phyloP scores from a whole-genome alignment of 2,113 vertebrate species.

The Lamprotornis superbus region DNA sequence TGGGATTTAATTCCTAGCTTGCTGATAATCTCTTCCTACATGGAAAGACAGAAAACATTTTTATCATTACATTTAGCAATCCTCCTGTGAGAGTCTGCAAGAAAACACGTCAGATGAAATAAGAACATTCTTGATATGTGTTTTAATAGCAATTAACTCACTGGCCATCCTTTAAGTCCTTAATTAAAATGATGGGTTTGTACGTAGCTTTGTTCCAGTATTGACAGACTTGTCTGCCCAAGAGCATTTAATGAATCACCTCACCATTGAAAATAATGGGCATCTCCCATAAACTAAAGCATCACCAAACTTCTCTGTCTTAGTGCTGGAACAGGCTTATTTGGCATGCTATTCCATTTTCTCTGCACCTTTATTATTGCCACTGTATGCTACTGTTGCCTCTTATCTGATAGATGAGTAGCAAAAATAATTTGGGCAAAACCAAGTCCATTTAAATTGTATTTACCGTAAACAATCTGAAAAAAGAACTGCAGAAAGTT shows the following conservation, averaged over 20 bases:
- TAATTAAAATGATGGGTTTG: neutral
- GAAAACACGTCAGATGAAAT: neutral
- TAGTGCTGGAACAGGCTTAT: neutral
- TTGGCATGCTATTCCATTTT: neutral
- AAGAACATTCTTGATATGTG: neutral
- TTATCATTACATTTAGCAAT: neutral
- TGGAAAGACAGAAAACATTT: neutral
- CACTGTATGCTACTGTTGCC: neutral
- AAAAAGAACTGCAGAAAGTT: neutral
- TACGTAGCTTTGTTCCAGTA: neutral
- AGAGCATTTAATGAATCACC: slow-evolving; percentile 1
- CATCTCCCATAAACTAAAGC: neutral
- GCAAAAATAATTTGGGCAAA: neutral
- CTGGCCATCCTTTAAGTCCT: neutral
- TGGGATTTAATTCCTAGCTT: neutral
- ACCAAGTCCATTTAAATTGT: neutral
- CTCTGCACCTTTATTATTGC: neutral
- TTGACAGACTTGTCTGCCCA: neutral
- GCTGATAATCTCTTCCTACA: neutral
- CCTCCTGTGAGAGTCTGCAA: neutral
- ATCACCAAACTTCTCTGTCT: neutral
- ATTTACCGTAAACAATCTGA: neutral
- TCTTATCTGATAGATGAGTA: neutral
- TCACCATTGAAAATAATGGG: neutral
- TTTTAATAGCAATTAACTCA: slow-evolving; percentile 26